Evolutionary conservation across 2,888 invertebrate species (phyloP), one percentile per base, ranked within the genome.

Genomic region (Drosophila kambysellisi): DNA sequence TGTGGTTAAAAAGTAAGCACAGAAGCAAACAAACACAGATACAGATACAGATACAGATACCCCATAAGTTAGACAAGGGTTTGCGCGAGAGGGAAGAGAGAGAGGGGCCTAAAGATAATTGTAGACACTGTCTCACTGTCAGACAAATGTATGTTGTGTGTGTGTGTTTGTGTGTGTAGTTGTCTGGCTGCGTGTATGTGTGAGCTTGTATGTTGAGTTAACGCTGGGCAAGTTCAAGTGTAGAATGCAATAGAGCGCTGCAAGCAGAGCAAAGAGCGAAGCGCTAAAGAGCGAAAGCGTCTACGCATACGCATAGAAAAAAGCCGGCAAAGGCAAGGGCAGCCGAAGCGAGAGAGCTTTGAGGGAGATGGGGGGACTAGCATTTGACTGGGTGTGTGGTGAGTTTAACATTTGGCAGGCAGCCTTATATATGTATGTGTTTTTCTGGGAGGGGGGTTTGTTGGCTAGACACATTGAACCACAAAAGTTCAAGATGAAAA

Each of bases 401-500:
- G 88, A 86, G 70, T 81, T 77, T 68, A 57, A 46, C 79, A 50
- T 57, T 54, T 70, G 57, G 29, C 39, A 76, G 46, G 17, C 43
- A 72, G 51, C 69, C 50, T 58, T n/a, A 17, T 11, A n/a, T 32
- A 57, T 30, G 3, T 30, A 15, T 30, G 29, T n/a, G 12, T 39
- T 8, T 25, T 25, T 25, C 25, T 25, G 41, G 51, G 51, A 79
- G 88, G 82, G 17, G 46, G 25, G 46, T 25, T 46, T 46, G 89
- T 87, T 82, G 88, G 87, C 89, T 90, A 88, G 86, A 88, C 89
- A 87, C 87, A 88, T 87, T 90, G 88, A 90, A 88, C 88, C 88
- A 89, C 89, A 90, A 88, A 85, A 88, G 88, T 88, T 88, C 88
- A 88, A 88, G 87, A 90, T 90, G 87, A 88, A 90, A 89, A 90